These are phyloP conservation scores for Amblyteles armatorius DNA, from an alignment of 2,888 invertebrate species.

Conservation along the genomic window DNA sequence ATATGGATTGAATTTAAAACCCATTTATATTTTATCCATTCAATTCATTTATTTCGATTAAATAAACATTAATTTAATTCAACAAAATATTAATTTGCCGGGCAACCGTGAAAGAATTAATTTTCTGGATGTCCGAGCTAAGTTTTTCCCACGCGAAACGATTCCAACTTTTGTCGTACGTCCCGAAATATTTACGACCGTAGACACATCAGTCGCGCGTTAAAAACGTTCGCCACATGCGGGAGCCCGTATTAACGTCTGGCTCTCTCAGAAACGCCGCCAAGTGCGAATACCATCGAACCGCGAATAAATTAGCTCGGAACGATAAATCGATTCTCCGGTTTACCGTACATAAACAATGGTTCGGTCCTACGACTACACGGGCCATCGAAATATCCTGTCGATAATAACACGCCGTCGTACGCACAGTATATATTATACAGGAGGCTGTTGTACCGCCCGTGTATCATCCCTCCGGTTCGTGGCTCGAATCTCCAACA, in stretches of 20 bases:
- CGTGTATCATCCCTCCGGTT: background rate
- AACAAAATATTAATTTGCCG: too few species aligned
- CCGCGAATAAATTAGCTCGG: background rate
- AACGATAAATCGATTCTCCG: constrained; percentile 10
- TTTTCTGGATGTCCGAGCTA: too few species aligned
- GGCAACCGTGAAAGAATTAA: too few species aligned
- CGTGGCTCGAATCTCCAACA: constrained; percentile 19
- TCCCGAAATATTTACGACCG: too few species aligned
- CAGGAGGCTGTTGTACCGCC: background rate
- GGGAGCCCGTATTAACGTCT: constrained; percentile 14
- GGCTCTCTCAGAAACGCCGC: background rate
- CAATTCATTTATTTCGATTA: too few species aligned
- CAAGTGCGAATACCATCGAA: background rate
- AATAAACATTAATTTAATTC: too few species aligned
- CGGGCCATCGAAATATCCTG: constrained; percentile 3
- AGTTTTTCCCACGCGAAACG: too few species aligned
- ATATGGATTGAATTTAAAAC: too few species aligned
- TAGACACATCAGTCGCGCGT: background rate
- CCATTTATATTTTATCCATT: too few species aligned
- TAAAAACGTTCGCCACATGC: background rate
- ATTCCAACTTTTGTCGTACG: too few species aligned
- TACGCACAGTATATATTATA: background rate
- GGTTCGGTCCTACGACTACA: background rate
- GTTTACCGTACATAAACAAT: constrained; percentile 9
- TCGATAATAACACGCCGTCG: background rate